Conservation (phyloP, 1,140 invertebrate species). For the Euschistus heros region DNA sequence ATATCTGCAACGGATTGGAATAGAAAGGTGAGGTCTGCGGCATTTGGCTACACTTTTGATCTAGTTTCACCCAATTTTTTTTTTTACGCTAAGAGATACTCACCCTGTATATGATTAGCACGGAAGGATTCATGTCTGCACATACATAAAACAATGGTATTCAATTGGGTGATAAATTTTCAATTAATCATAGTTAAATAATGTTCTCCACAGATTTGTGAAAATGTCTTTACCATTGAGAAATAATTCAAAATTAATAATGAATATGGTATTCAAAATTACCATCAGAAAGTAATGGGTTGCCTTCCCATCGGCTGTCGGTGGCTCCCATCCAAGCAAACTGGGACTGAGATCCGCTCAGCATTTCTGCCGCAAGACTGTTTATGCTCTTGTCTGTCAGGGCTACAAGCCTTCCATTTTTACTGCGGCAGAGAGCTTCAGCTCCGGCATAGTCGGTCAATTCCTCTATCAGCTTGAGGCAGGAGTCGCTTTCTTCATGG, state of each 20-base stretch:
- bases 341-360: constrained; percentile 16
- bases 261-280: too few species aligned
- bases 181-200: background rate
- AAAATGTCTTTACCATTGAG: background rate
- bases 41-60: too few species aligned
- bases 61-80: too few species aligned
- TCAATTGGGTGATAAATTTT: background rate
- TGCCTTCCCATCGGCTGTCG: constrained; percentile 20
- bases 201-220: background rate
- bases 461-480: constrained; percentile 22
- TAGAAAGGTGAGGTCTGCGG: too few species aligned
- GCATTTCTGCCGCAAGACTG: constrained; percentile 17
- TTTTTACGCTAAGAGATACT: too few species aligned
- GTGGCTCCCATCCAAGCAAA: constrained; percentile 25
- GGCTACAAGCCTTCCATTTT: constrained; percentile 18
- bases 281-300: constrained; percentile 20
- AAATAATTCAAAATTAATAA: too few species aligned
- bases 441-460: constrained; percentile 20
- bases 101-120: too few species aligned
- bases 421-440: constrained; percentile 6
- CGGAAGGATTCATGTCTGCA: too few species aligned
- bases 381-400: constrained; percentile 22
- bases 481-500: constrained; percentile 21
- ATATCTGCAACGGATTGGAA: too few species aligned
- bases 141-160: too few species aligned